A percentile compares a stretch with the other conserved stretches of the same genome.
Conservation (phyloP, 1,140 invertebrate species). For the Drosophila parabipectinata region DNA sequence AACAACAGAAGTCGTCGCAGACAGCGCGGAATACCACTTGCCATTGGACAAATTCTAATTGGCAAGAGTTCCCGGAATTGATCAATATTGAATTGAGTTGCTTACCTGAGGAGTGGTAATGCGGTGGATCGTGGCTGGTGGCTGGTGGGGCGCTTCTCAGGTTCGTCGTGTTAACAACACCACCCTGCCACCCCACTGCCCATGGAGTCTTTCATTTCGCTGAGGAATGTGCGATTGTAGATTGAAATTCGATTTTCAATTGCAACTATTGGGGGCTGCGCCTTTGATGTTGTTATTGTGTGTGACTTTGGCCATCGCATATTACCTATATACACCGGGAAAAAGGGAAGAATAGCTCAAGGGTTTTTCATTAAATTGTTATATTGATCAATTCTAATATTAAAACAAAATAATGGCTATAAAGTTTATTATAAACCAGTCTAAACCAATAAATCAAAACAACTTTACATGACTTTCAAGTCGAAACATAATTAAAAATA, state of each 20-base stretch:
- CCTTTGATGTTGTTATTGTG: constrained; percentile 32
- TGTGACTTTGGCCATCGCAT: neutral
- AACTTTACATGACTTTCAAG: too few species aligned
- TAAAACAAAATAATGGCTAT: too few species aligned
- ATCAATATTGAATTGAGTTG: constrained; percentile 14
- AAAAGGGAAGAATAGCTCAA: too few species aligned
- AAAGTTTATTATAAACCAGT: too few species aligned
- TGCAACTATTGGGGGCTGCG: constrained; percentile 20
- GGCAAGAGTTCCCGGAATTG: constrained; percentile 48
- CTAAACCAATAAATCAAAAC: too few species aligned
- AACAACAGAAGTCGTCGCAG: constrained; percentile 39
- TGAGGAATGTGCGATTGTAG: constrained; percentile 47
- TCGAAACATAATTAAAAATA: too few species aligned
- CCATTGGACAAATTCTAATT: constrained; percentile 51
- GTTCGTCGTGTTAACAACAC: constrained; percentile 40
- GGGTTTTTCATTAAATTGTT: neutral
- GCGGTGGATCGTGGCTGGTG: constrained; percentile 1
- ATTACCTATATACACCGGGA: neutral
- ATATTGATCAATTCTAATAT: too few species aligned
- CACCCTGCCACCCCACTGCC: neutral
- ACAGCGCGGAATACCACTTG: constrained; percentile 40
- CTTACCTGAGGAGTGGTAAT: constrained; percentile 26
- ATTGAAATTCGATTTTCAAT: constrained; percentile 56
- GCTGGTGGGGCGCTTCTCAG: constrained; percentile 41
- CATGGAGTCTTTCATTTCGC: constrained; percentile 57